Conservation (phyloP, 2,888 invertebrate genomes). For the Drosophila mercatorum region DNA sequence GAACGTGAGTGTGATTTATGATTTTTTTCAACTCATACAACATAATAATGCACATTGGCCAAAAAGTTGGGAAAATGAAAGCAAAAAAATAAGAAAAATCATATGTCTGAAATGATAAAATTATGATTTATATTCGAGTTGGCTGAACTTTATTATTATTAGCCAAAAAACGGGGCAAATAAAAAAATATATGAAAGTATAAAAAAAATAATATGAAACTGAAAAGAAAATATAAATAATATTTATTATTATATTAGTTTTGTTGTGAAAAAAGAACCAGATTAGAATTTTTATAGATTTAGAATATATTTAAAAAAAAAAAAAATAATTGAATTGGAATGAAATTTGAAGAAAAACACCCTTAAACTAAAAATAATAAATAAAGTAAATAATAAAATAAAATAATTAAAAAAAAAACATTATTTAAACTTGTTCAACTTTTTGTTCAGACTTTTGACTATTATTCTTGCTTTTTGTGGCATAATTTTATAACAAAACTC, state of each 20-base stretch:
- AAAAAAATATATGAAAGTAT: background rate
- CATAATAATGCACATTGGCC: constrained; percentile 45
- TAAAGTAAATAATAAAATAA: background rate
- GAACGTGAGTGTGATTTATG: constrained; percentile 86
- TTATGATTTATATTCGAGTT: background rate
- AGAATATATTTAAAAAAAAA: too few species aligned
- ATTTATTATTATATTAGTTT: too few species aligned
- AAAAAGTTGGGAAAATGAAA: background rate
- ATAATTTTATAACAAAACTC: background rate
- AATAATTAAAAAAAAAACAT: background rate
- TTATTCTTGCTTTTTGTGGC: background rate
- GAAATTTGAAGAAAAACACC: too few species aligned
- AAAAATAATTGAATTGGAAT: too few species aligned
- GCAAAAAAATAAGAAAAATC: too few species aligned
- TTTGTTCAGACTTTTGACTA: background rate
- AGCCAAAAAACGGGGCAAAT: too few species aligned
- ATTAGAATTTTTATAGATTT: too few species aligned
- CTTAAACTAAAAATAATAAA: background rate
- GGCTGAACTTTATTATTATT: background rate
- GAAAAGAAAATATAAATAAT: too few species aligned
- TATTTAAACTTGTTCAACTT: background rate
- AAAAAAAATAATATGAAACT: background rate
- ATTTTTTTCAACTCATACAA: constrained; percentile 43
- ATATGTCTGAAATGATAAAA: background rate
- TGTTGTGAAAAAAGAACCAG: too few species aligned